These are phyloP conservation scores for Halcyon smyrnensis DNA, from an alignment of 2,797 vertebrate genomes.

Conservation along the genomic window DNA sequence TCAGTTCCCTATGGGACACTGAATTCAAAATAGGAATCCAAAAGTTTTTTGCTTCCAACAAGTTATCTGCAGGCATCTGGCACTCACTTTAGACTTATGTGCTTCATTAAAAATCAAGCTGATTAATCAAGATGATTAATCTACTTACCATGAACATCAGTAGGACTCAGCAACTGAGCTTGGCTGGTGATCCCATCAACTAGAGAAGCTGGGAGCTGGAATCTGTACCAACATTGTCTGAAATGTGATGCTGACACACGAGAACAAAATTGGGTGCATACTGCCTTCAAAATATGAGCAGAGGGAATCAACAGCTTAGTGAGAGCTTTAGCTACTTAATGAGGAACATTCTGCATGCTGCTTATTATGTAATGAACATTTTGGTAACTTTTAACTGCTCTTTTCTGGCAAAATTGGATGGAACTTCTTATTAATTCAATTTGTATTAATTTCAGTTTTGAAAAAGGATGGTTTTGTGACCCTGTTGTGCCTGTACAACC, in stretches of 20 bases:
- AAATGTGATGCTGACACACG: background rate
- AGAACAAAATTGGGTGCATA: background rate
- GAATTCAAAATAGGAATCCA: background rate
- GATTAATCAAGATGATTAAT: background rate
- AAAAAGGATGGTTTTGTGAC: background rate
- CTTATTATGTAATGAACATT: background rate
- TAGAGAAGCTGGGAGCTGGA: background rate
- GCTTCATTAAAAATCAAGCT: background rate
- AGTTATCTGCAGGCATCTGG: background rate
- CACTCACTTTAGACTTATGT: background rate
- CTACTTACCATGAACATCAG: background rate
- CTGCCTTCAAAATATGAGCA: background rate
- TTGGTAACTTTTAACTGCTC: background rate
- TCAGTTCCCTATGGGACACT: background rate
- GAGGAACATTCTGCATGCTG: background rate
- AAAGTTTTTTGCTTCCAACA: background rate
- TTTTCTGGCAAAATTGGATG: background rate
- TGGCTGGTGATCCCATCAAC: background rate
- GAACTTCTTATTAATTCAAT: background rate
- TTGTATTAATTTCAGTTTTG: background rate
- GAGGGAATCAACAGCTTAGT: background rate
- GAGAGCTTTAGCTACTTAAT: background rate
- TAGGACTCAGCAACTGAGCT: background rate
- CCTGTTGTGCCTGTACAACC: background rate
- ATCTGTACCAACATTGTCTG: background rate